These are phyloP conservation scores for Enteromius unitaeniatus DNA, from an alignment of 2,797 vertebrate species.

Conservation along the genomic window DNA sequence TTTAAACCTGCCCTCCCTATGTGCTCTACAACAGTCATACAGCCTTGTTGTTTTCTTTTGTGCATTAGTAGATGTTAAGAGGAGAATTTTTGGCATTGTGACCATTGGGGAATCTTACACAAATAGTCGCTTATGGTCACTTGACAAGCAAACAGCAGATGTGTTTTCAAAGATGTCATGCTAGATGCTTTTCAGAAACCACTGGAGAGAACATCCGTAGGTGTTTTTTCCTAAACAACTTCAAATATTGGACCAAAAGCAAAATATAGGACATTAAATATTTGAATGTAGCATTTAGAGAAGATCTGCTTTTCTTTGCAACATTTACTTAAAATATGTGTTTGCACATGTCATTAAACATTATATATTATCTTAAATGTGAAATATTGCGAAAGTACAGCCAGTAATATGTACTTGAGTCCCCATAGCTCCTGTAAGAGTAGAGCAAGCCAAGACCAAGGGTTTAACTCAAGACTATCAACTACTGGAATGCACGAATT, in stretches of 20 bases:
- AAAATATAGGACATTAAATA: not conserved
- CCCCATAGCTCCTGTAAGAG: not conserved
- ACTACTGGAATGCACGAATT: not conserved
- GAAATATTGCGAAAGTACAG: too few species aligned
- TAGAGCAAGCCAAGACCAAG: not conserved
- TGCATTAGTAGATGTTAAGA: not conserved
- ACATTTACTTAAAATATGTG: not conserved
- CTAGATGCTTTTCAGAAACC: slow-evolving; percentile 15
- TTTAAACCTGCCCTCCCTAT: not conserved
- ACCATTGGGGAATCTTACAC: not conserved
- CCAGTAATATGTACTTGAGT: not conserved
- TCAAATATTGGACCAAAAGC: not conserved
- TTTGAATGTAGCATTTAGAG: not conserved
- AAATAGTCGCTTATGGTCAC: slow-evolving; percentile 1
- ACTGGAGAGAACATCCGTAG: not conserved
- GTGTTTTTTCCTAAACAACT: not conserved
- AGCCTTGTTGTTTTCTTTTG: not conserved
- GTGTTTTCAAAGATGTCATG: slow-evolving; percentile 18
- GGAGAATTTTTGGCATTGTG: not conserved
- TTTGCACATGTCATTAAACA: not conserved
- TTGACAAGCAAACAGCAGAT: slow-evolving; percentile 31
- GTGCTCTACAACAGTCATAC: not conserved
- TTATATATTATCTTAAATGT: not conserved
- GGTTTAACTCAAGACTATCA: not conserved
- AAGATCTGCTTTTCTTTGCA: not conserved